Percentiles rank a stretch among this genome's conserved stretches.
Evolutionary conservation across 2,888 invertebrate species (phyloP).

Genomic region (Sesamia inferens): DNA sequence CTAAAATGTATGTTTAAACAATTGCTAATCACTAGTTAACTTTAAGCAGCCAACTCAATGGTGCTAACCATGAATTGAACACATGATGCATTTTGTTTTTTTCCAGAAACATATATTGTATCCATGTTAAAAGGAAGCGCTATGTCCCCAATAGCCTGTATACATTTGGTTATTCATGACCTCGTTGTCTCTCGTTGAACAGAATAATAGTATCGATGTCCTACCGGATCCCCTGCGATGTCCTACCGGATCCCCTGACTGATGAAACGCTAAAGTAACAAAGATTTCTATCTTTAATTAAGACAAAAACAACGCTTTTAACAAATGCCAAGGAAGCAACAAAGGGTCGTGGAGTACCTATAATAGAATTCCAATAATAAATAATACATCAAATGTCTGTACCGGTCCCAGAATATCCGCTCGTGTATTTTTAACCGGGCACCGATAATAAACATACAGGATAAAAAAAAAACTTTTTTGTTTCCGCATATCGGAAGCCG

Average conservation of each 20-base stretch:
- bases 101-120: too few relatives aligned
- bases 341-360: conserved; percentile 1
- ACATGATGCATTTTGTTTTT: too few relatives aligned
- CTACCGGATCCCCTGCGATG: not conserved
- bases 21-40: too few relatives aligned
- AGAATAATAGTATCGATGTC: not conserved
- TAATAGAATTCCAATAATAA: conserved; percentile 19
- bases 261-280: too few relatives aligned
- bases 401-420: conserved; percentile 20
- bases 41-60: too few relatives aligned
- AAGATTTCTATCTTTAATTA: conserved; percentile 9
- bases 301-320: conserved; percentile 7
- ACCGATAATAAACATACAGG: conserved; percentile 17
- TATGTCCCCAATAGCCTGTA: too few relatives aligned
- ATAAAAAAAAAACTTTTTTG: conserved; percentile 29
- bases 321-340: conserved; percentile 8
- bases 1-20: too few relatives aligned
- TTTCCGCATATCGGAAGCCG: conserved; percentile 46
- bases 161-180: not conserved
- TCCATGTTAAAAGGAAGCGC: too few relatives aligned
- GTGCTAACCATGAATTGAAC: too few relatives aligned
- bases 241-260: too few relatives aligned
- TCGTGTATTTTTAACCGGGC: conserved; percentile 33
- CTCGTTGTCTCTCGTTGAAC: not conserved
- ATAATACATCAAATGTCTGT: conserved; percentile 16